phyloP scores from a whole-genome alignment of 2,797 vertebrate genomes.

The Australoheros facetus region DNA sequence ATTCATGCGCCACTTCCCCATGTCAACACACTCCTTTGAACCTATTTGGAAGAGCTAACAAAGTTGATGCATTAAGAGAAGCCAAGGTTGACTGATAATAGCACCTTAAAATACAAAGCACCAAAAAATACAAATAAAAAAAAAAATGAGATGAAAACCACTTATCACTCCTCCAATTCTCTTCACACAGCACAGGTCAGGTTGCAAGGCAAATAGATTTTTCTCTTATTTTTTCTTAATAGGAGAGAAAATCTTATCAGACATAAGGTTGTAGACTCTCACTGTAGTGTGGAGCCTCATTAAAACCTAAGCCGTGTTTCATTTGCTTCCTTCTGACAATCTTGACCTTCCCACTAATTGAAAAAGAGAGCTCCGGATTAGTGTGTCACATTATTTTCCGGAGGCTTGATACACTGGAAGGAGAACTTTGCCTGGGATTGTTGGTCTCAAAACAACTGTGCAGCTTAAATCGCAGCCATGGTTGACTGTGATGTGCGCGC shows the following conservation, averaged over 20 bases:
- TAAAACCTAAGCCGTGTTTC: slow-evolving; percentile 59
- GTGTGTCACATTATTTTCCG: slow-evolving; percentile 55
- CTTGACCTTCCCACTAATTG: slow-evolving; percentile 72
- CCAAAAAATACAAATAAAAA: not conserved
- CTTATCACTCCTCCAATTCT: not conserved
- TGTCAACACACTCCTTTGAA: slow-evolving; percentile 4
- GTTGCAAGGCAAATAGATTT: not conserved
- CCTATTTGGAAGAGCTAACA: not conserved
- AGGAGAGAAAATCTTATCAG: slow-evolving; percentile 32
- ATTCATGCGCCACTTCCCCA: slow-evolving; percentile 3
- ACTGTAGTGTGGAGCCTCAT: slow-evolving; percentile 46
- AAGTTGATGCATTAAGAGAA: not conserved
- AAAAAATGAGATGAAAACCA: slow-evolving; percentile 2
- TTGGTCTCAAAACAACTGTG: not conserved
- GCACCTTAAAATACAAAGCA: slow-evolving; percentile 6
- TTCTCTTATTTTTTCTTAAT: slow-evolving; percentile 8
- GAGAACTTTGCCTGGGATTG: slow-evolving; percentile 15
- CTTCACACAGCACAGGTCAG: slow-evolving; percentile 6
- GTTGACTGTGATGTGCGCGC: not conserved
- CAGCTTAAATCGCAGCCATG: not conserved
- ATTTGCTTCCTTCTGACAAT: slow-evolving; percentile 66
- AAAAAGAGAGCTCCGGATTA: slow-evolving; percentile 65
- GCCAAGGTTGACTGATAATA: slow-evolving; percentile 18
- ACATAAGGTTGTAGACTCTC: slow-evolving; percentile 27
- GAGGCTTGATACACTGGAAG: slow-evolving; percentile 17